Base-by-base conservation (phyloP, 2,113 vertebrate genomes). In the Alethe diademata region DNA sequence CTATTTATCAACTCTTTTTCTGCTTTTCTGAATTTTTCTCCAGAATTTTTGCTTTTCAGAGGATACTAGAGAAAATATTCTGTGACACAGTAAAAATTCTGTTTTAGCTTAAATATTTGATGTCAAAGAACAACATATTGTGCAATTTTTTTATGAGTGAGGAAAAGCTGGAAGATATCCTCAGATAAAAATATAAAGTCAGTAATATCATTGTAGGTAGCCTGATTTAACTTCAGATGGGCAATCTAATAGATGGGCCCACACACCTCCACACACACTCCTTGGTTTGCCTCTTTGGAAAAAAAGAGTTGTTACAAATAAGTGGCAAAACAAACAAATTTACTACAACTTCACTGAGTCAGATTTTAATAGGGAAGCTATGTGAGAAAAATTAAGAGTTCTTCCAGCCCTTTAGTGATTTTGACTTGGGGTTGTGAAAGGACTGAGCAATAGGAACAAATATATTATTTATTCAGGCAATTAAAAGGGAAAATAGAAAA, bases 1-100 rank as follows among this genome's bases (percentile, higher is more conserved):
- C 23, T 79, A 92, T 96, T 95, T 85, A 86, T 94, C 36, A 71
- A 85, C n/a, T 12, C 14, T 53, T 80, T 87, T 90, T 78, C 57
- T 86, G 36, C 12, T 93, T 91, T 67, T 86, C 56, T 86, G 65
- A 81, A 28, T 80, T 80, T 92, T 94, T 72, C 28, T 79, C 14
- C 66, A 48, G 38, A 64, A 73, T 51, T 83, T 22, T 26, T 84
- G 56, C 3, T 80, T 95, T 91, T 86, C 36, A 86, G 43, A 86
- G 7, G 20, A 35, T 78, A 20, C 3, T 67, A 62, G 72, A 69
- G 40, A 76, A 92, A 78, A 43, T 56, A 88, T 53, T 73, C 51
- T 78, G 12, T 67, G 11, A 84, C 18, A 57, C 9, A 76, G 31
- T 73, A 80, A 14, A 86, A 91, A 18, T 11, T 12, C n/a, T 83